A percentile compares a stretch with the other conserved stretches of the same genome.
phyloP scores from a whole-genome alignment of 2,113 vertebrate species.

The Lanius ludovicianus region DNA sequence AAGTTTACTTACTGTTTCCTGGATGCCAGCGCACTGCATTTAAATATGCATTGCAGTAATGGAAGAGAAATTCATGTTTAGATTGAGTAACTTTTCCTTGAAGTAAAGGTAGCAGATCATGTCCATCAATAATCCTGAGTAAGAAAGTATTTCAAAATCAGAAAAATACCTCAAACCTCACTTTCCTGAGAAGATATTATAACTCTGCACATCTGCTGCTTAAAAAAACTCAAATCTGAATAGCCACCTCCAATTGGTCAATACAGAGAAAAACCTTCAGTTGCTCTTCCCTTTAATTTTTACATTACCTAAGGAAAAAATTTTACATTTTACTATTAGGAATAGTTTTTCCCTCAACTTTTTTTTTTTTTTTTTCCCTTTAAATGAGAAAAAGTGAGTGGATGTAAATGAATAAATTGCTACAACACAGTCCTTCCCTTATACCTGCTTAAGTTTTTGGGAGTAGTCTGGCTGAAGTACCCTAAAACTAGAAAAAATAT shows the following conservation, averaged over 20 bases:
- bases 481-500: neutral
- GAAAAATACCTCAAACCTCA: neutral
- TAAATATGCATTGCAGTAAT: constrained; percentile 86
- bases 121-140: constrained; percentile 83
- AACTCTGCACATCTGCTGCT: neutral
- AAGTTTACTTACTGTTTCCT: constrained; percentile 78
- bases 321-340: neutral
- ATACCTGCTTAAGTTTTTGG: neutral
- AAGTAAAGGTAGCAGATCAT: constrained; percentile 84
- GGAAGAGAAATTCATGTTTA: constrained; percentile 88
- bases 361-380: neutral
- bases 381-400: neutral
- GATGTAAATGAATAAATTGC: neutral
- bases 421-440: neutral
- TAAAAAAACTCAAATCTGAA: neutral
- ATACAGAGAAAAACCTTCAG: neutral
- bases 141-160: neutral
- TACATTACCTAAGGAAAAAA: neutral
- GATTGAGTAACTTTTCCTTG: constrained; percentile 67
- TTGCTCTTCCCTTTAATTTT: neutral
- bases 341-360: neutral
- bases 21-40: constrained; percentile 87
- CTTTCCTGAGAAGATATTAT: neutral
- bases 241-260: neutral
- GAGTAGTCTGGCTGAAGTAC: neutral